Conservation (phyloP, 2,113 vertebrate genomes). For the Boulengeromyrus knoepffleri region DNA sequence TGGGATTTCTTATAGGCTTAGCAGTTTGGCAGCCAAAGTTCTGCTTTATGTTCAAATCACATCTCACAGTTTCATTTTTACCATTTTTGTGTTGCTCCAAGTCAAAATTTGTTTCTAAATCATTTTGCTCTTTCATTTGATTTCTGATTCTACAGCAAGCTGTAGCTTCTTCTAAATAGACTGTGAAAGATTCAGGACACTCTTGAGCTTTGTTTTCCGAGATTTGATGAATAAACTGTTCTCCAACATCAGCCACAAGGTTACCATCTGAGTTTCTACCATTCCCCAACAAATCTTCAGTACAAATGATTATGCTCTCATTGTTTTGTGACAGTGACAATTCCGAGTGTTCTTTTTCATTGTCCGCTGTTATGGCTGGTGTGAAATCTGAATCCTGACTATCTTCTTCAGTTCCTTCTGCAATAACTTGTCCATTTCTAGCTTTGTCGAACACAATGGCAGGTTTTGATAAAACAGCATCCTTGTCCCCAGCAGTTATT, state of each 20-base stretch:
- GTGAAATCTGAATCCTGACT: background rate
- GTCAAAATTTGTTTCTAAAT: background rate
- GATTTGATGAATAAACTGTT: background rate
- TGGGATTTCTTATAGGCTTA: background rate
- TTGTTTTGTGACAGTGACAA: background rate
- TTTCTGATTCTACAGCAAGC: background rate
- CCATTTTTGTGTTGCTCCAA: background rate
- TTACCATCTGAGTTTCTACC: background rate
- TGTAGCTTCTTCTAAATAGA: background rate
- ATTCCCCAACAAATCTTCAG: background rate
- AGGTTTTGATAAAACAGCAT: background rate
- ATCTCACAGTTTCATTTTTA: background rate
- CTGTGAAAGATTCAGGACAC: background rate
- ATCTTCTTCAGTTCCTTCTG: background rate
- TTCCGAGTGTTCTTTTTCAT: background rate
- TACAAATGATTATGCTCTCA: background rate
- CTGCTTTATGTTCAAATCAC: background rate
- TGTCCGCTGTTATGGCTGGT: background rate
- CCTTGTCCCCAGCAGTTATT: background rate
- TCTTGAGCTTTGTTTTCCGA: background rate
- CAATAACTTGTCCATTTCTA: background rate
- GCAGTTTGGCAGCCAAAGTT: background rate
- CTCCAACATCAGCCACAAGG: background rate
- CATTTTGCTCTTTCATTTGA: background rate
- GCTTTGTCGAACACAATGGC: background rate